Evolutionary conservation across 1,140 invertebrate genomes (phyloP).

Genomic region (Drosophila auraria): DNA sequence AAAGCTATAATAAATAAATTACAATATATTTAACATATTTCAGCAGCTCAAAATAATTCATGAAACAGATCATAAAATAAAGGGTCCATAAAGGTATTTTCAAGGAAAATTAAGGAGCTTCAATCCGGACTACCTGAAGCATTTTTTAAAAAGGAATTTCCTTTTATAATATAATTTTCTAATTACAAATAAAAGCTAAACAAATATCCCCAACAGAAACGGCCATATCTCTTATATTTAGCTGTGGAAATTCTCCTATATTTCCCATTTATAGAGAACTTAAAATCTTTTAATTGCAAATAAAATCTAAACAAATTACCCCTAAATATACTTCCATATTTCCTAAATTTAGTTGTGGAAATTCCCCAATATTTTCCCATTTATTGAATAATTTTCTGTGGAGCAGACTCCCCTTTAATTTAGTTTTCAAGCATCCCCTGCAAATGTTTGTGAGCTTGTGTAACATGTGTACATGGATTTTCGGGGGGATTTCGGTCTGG

Average conservation of each 20-base stretch:
- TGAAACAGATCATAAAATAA: neutral
- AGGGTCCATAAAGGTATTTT: too few relatives aligned
- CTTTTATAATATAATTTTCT: too few relatives aligned
- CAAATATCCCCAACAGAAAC: neutral
- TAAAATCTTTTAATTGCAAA: too few relatives aligned
- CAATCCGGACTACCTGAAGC: too few relatives aligned
- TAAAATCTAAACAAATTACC: neutral
- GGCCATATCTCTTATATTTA: too few relatives aligned
- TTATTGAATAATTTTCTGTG: neutral
- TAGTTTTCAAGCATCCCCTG: constrained; percentile 12
- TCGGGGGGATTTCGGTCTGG: constrained; percentile 34
- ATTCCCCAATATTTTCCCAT: neutral
- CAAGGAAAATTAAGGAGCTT: neutral
- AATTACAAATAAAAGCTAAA: neutral
- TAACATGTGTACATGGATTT: constrained; percentile 55
- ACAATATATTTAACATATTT: neutral
- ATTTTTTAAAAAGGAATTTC: too few relatives aligned
- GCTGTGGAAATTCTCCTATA: neutral
- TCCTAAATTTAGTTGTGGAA: neutral
- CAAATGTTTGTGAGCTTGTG: constrained; percentile 31
- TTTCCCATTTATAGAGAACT: neutral
- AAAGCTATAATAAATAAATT: too few relatives aligned
- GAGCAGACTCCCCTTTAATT: neutral
- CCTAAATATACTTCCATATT: too few relatives aligned
- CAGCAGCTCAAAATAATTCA: neutral